Evolutionary conservation across 1,140 invertebrate species (phyloP), one percentile per base, ranked within the genome.

Genomic region (Drosophila ananassae): DNA sequence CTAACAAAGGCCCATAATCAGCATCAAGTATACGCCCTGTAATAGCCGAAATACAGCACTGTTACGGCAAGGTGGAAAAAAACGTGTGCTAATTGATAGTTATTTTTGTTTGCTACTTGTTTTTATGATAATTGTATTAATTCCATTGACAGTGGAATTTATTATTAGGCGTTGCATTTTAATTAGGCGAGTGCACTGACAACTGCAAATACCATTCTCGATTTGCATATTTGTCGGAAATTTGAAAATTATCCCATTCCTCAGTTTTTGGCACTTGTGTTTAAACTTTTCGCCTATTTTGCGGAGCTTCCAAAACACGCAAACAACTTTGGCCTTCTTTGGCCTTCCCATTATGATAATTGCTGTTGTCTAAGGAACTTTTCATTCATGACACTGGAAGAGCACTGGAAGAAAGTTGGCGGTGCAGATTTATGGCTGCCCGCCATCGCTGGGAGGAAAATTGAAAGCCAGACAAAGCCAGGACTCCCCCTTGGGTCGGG

Each of bases 301-400:
- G 44, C 28, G 7, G 62, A 12, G 73, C 80, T 55, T 55, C 30
- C 5, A 12, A 32, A 30, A 32, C 21, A 52, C 47, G 60, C 41
- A 10, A 21, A 12, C 9, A 28, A 50, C 9, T 69, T 69, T 28
- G 32, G n/a, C 13, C 39, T 44, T n/a, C 39, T 3, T 13, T 13
- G 12, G 69, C 25, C 47, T 73, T 77, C 63, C 62, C 62, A 81
- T 85, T 84, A 85, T 77, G 67, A 77, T 77, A 84, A 84, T 84
- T 69, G 46, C 67, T 61, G 51, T 57, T 85, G 61, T 84, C 54
- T 60, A 28, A 47, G 25, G 34, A 67, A 62, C 47, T 56, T 72
- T 57, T 44, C 17, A 52, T 51, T 67, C 50, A 47, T 30, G 34
- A 50, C 61, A 60, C 32, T 28, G 25, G 17, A 17, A 17, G 17